Base-by-base conservation (phyloP, 2,797 vertebrate genomes). In the Scolopax bukidnonensis region DNA sequence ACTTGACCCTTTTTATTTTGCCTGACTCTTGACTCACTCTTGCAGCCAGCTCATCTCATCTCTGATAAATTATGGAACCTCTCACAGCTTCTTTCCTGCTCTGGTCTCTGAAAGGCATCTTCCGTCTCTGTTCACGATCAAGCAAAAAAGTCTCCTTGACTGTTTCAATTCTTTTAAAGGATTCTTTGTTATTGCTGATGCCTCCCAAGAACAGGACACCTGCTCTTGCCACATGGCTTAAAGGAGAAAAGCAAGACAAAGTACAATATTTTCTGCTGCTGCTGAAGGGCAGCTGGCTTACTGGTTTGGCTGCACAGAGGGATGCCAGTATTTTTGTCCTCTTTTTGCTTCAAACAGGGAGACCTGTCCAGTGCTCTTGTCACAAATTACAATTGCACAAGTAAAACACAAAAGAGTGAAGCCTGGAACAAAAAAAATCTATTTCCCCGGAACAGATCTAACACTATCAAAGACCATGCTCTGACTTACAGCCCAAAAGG, bases 101-200 rank as follows among this genome's bases (percentile, higher is more conserved):
- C 25, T 78, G 47, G 24, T 75, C 51, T 69, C 82, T 4, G 5
- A 92, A 94, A 89, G 85, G 33, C 19, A 77, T 90, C 71, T 91
- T 90, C 53, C 75, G 53, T 27, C 36, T 89, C 71, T 25, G 33
- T 65, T 61, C 14, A 1, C 45, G 53, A 93, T 84, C 38, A 71
- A 69, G 84, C 54, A 85, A 88, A 95, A 79, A 76, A 45, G 11
- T 87, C 84, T 89, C 48, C 84, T 81, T 92, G 43, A 76, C 63
- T 84, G 45, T 47, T 87, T 57, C 65, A 95, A 86, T 87, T 93
- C 18, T 77, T 94, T 93, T 76, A 82, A 82, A 84, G 53, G 63
- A 70, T 50, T 94, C 59, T 77, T 88, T 73, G 36, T 84, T 90
- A 71, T 8, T 91, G 75, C 36, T 76, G 45, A 60, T 92, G 45